Evolutionary conservation across 2,888 invertebrate genomes (phyloP).

Genomic region (Allophyes oxyacanthae): DNA sequence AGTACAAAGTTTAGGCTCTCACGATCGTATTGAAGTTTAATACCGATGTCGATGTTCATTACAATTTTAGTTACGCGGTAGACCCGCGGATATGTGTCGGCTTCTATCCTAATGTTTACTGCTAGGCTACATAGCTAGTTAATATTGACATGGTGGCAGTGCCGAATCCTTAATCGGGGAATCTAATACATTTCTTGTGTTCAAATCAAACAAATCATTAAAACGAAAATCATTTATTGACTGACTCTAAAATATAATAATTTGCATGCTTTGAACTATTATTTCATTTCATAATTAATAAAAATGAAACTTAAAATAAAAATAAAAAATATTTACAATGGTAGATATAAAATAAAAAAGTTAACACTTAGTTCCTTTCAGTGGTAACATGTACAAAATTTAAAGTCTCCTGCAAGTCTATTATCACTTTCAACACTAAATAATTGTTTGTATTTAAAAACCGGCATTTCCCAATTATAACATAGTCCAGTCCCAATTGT

Average conservation of each 20-base stretch:
- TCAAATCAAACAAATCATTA: conserved; percentile 26
- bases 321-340: conserved; percentile 49
- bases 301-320: conserved; percentile 49
- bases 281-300: conserved; percentile 49
- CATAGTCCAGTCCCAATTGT: too few relatives aligned
- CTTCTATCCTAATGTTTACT: too few relatives aligned
- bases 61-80: too few relatives aligned
- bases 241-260: conserved; percentile 50
- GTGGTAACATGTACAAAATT: conserved; percentile 47
- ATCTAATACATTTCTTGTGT: not conserved
- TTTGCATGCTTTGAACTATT: conserved; percentile 53
- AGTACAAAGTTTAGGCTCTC: too few relatives aligned
- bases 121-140: too few relatives aligned
- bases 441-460: conserved; percentile 41
- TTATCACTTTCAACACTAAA: conserved; percentile 60
- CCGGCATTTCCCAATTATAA: too few relatives aligned
- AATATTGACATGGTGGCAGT: too few relatives aligned
- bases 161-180: too few relatives aligned
- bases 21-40: too few relatives aligned
- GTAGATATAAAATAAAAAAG: conserved; percentile 64
- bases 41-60: too few relatives aligned
- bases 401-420: conserved; percentile 51
- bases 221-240: conserved; percentile 60
- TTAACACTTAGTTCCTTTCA: conserved; percentile 59
- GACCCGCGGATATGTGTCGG: too few relatives aligned